phyloP scores from a whole-genome alignment of 2,888 invertebrate genomes.

The Ophonus ardosiacus region DNA sequence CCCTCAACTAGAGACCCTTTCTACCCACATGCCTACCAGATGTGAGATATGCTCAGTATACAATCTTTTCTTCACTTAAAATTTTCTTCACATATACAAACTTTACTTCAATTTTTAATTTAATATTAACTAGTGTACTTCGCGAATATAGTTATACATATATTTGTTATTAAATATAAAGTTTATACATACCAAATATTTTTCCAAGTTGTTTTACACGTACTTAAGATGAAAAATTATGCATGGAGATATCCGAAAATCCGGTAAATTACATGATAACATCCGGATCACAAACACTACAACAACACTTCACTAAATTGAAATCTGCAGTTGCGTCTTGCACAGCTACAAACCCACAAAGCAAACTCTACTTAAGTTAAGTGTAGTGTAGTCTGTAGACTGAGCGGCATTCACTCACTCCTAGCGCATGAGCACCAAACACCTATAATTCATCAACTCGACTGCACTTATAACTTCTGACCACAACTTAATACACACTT shows the following conservation, averaged over 20 bases:
- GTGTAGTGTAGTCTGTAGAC: neutral
- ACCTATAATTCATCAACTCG: neutral
- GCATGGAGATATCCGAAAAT: neutral
- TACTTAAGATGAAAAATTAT: neutral
- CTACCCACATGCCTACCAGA: conserved; percentile 8
- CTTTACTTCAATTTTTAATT: neutral
- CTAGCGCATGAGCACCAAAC: neutral
- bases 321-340: neutral
- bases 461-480: neutral
- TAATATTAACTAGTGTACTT: no score
- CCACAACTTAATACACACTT: neutral
- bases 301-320: neutral
- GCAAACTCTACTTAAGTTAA: neutral
- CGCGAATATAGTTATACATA: no score
- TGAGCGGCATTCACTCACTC: neutral
- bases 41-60: conserved; percentile 27
- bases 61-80: neutral
- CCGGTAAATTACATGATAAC: neutral
- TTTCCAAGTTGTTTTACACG: neutral
- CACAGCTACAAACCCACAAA: neutral
- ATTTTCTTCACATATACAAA: neutral
- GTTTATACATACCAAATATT: neutral
- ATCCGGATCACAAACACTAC: neutral
- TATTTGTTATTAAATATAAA: neutral
- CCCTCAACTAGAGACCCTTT: neutral